These are phyloP conservation scores for Eciton burchellii DNA, from an alignment of 1,140 invertebrate species.

Conservation along the genomic window DNA sequence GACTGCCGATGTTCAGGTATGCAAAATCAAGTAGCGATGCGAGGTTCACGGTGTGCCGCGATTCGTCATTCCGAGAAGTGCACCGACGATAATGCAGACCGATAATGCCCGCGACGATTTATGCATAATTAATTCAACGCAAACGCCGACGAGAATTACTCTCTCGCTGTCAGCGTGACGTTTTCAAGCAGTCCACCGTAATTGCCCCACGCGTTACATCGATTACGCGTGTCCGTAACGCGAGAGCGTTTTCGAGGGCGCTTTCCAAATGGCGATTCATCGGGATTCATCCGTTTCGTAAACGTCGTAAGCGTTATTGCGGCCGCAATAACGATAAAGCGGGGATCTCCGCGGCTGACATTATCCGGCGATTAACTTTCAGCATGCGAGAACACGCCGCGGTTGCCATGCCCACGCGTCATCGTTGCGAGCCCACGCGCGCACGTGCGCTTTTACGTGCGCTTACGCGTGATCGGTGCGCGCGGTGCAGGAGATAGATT, in stretches of 20 bases:
- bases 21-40: too few relatives aligned
- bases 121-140: too few relatives aligned
- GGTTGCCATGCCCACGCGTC: slow-evolving; percentile 5
- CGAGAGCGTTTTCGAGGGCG: not conserved
- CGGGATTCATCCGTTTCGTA: not conserved
- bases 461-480: slow-evolving; percentile 15
- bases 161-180: too few relatives aligned
- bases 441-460: slow-evolving; percentile 30
- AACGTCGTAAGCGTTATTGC: not conserved
- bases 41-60: too few relatives aligned
- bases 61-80: too few relatives aligned
- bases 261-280: not conserved
- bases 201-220: not conserved
- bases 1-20: too few relatives aligned
- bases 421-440: slow-evolving; percentile 18
- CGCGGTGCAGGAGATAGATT: slow-evolving; percentile 69
- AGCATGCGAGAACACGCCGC: slow-evolving; percentile 1
- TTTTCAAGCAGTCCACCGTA: too few relatives aligned
- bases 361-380: slow-evolving; percentile 42
- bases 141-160: too few relatives aligned
- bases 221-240: not conserved
- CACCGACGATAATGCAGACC: not conserved
- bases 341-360: slow-evolving; percentile 29
- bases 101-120: too few relatives aligned
- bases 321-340: not conserved